Evolutionary conservation across 2,113 vertebrate species (phyloP).

Genomic region (Epinephelus lanceolatus): DNA sequence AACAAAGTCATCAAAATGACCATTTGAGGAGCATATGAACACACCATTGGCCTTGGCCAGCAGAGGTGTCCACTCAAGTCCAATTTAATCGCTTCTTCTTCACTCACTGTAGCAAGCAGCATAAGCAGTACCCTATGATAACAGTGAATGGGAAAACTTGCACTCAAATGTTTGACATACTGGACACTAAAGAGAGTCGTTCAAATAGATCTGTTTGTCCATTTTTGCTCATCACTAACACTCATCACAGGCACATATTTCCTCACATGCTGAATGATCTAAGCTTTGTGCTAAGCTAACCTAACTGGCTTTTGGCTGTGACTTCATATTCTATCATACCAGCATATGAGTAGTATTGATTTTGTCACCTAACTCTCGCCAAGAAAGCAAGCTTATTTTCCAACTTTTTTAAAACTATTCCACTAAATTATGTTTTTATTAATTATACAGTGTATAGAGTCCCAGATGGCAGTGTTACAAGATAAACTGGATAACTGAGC

Average conservation of each 20-base stretch:
- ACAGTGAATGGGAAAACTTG: too few relatives aligned
- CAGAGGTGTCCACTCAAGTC: too few relatives aligned
- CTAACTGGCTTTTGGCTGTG: background rate
- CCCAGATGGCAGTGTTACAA: background rate
- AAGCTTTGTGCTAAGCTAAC: background rate
- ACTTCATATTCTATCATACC: background rate
- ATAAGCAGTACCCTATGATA: too few relatives aligned
- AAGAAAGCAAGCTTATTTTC: background rate
- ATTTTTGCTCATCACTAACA: background rate
- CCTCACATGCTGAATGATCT: background rate
- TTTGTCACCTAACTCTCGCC: background rate
- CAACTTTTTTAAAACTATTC: background rate
- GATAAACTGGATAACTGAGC: background rate
- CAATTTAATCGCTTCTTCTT: too few relatives aligned
- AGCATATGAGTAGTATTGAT: background rate
- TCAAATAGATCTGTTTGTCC: too few relatives aligned
- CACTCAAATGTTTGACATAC: too few relatives aligned
- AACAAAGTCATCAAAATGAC: too few relatives aligned
- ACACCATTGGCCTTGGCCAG: too few relatives aligned
- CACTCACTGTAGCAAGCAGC: too few relatives aligned
- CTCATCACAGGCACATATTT: background rate
- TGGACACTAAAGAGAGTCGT: too few relatives aligned
- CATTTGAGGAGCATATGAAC: too few relatives aligned
- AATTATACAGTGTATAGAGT: background rate
- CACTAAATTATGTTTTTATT: background rate